Base-by-base conservation (phyloP, 2,113 vertebrate genomes). In the Setophaga coronata region DNA sequence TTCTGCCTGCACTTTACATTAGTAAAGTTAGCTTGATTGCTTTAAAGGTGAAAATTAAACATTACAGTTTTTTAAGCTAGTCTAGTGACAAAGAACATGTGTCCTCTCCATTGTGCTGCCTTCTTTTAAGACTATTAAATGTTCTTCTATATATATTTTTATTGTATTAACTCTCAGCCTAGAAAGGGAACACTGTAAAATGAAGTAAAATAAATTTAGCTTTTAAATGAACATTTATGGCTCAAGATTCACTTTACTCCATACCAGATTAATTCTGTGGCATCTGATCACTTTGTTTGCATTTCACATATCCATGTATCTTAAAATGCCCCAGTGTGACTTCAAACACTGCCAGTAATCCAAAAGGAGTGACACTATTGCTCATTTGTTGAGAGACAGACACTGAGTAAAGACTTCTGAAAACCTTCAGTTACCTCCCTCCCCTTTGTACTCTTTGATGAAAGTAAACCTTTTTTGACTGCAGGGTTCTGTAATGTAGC, bases 121-220 rank as follows among this genome's bases (percentile, higher is more conserved):
- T 97, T 97, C 97, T 97, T 96, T 98, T 94, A 90, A 97, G 83
- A 90, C 71, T 98, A 97, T 98, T 97, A 95, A 96, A 96, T 97
- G 91, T 96, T 98, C 96, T 93, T 90, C 79, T 97, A 83, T 64
- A 95, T 96, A 96, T 96, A 94, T 98, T 97, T 97, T 98, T 97
- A 97, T 94, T 97, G 96, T 96, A 96, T 96, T 94, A 86, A 90
- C 62, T 95, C 95, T 87, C 90, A 93, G 66, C 78, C 95, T 98
- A 98, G 93, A 97, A 97, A 97, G 95, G 95, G 95, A 96, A 97
- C 92, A 96, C 96, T 98, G 96, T 98, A 98, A 97, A 98, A 95
- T 95, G 87, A 97, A 97, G 92, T 98, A 97, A 98, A 98, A 98
- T 98, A 98, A 98, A 97, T 98, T 97, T 96, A 98, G 97, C 96